A percentile compares a stretch with the other conserved stretches of the same genome.
These are phyloP conservation scores for Reinhardtius hippoglossoides DNA, from an alignment of 2,113 vertebrate genomes.

Conservation along the genomic window DNA sequence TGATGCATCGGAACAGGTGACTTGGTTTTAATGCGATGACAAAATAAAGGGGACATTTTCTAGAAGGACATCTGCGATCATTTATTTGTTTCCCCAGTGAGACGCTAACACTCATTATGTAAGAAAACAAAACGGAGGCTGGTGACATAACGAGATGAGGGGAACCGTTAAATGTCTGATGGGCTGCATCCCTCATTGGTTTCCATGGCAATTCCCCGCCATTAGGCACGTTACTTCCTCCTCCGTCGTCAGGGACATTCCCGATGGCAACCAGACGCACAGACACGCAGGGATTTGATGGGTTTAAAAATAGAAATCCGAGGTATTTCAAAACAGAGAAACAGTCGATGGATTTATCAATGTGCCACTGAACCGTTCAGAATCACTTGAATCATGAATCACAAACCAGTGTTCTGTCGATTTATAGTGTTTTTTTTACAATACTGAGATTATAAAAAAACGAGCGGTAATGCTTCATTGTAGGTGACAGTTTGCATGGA, in stretches of 20 bases:
- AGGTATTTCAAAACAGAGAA: constrained; percentile 42
- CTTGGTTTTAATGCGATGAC: not conserved
- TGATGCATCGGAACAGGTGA: not conserved
- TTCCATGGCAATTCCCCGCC: constrained; percentile 45
- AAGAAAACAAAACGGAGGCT: constrained; percentile 26
- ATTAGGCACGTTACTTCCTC: constrained; percentile 23
- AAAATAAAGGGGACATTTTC: not conserved
- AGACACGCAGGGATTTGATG: constrained; percentile 7
- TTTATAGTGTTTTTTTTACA: constrained; percentile 19
- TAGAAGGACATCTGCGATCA: not conserved
- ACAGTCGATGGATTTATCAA: constrained; percentile 51
- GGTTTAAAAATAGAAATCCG: constrained; percentile 31
- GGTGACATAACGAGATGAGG: constrained; percentile 54
- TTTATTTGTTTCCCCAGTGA: constrained; percentile 14
- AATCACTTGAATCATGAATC: constrained; percentile 32
- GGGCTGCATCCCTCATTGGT: constrained; percentile 41
- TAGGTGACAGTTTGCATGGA: constrained; percentile 18
- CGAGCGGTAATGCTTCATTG: not conserved
- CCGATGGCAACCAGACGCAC: constrained; percentile 39
- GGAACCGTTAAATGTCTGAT: constrained; percentile 47
- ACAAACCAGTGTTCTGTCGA: constrained; percentile 29
- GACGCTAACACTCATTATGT: constrained; percentile 29
- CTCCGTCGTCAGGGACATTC: constrained; percentile 53
- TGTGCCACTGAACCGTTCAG: constrained; percentile 26
- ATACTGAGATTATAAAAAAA: constrained; percentile 25